Percentiles rank a stretch among this genome's conserved stretches.
Evolutionary conservation across 2,113 vertebrate genomes (phyloP).

Genomic region (Ageneiosus marmoratus): DNA sequence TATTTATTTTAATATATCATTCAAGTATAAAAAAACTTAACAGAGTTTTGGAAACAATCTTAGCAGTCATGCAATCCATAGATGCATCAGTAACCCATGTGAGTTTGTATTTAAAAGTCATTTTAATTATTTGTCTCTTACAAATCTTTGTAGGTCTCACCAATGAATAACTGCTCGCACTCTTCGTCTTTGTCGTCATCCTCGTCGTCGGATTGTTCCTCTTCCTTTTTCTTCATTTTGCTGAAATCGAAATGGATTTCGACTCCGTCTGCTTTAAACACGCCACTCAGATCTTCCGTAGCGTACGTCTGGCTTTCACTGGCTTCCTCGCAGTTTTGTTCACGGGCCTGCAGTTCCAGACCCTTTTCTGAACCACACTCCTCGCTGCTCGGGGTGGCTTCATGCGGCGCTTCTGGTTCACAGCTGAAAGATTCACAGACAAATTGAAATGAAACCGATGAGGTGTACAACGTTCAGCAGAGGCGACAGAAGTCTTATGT

Average conservation of each 20-base stretch:
- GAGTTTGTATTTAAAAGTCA: neutral
- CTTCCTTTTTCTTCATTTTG: constrained; percentile 39
- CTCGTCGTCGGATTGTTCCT: neutral
- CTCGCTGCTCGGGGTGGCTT: constrained; percentile 60
- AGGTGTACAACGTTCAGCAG: neutral
- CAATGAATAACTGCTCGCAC: constrained; percentile 66
- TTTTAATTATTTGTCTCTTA: neutral
- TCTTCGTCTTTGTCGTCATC: too few species aligned
- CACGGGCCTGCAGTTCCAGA: constrained; percentile 61
- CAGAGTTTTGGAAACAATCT: neutral
- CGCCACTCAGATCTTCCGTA: constrained; percentile 52
- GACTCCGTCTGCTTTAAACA: constrained; percentile 69
- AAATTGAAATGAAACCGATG: neutral
- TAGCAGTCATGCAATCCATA: too few species aligned
- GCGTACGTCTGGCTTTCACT: constrained; percentile 13
- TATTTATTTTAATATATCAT: neutral
- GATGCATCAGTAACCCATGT: neutral
- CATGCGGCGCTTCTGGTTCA: constrained; percentile 41
- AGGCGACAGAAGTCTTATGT: neutral
- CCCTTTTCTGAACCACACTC: constrained; percentile 54
- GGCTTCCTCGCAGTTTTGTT: constrained; percentile 61
- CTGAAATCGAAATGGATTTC: constrained; percentile 66
- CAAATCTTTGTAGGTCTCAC: constrained; percentile 56
- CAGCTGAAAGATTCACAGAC: constrained; percentile 67
- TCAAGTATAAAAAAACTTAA: neutral